Conservation (phyloP, 2,797 vertebrate species). For the Gila robusta region DNA sequence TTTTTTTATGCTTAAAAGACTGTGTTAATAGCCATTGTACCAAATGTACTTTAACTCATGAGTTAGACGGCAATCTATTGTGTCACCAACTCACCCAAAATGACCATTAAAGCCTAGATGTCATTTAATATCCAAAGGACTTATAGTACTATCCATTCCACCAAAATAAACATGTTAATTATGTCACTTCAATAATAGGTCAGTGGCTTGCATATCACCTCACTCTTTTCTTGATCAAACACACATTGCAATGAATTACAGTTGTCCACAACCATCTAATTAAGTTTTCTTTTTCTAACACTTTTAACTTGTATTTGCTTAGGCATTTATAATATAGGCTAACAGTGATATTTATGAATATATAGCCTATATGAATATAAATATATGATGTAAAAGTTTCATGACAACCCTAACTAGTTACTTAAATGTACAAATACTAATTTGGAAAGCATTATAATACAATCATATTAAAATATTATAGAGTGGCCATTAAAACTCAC, state of each 20-base stretch:
- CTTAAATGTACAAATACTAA: neutral
- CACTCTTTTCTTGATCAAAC: neutral
- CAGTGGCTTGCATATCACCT: neutral
- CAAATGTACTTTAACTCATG: neutral
- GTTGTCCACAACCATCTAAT: neutral
- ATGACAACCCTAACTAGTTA: neutral
- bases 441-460: neutral
- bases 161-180: neutral
- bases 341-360: neutral
- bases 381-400: neutral
- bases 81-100: neutral
- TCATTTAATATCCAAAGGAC: neutral
- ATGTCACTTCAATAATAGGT: neutral
- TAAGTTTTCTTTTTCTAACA: neutral
- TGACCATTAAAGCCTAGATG: neutral
- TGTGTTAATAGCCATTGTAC: neutral
- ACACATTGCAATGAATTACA: neutral
- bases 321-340: neutral
- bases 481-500: neutral
- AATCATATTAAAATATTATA: neutral
- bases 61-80: neutral
- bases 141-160: neutral
- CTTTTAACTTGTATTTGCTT: neutral
- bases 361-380: neutral
- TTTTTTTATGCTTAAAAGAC: neutral